phyloP scores from a whole-genome alignment of 2,113 vertebrate species.

The Crotophaga sulcirostris region DNA sequence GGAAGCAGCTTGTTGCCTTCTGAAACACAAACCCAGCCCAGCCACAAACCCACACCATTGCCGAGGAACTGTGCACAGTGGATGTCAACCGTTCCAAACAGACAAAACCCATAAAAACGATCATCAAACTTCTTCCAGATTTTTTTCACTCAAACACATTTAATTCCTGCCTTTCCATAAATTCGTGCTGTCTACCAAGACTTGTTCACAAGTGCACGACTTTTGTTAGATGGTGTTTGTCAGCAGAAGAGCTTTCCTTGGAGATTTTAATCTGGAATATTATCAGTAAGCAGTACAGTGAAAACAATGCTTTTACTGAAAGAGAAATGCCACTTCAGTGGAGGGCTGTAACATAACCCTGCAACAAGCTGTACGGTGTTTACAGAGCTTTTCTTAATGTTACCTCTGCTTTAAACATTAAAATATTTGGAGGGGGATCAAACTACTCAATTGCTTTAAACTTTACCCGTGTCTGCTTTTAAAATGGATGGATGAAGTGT shows the following conservation, averaged over 20 bases:
- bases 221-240: accelerated
- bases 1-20: neutral
- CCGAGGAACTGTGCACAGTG: neutral
- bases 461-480: accelerated
- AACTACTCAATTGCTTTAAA: neutral
- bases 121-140: neutral
- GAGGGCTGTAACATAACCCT: accelerated
- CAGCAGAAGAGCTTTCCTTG: neutral
- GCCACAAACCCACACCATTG: accelerated
- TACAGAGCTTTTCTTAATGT: neutral
- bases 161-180: accelerated
- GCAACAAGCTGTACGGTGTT: accelerated
- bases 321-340: neutral
- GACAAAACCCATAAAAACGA: neutral
- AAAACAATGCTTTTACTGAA: accelerated
- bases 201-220: neutral
- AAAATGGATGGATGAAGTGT: neutral
- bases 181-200: accelerated
- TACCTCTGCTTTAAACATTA: neutral
- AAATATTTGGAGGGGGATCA: neutral
- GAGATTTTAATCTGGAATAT: neutral
- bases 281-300: neutral
- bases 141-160: accelerated
- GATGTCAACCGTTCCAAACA: too few relatives aligned
- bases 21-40: too few relatives aligned